Conservation (phyloP, 2,113 vertebrate species). For the Rhynchopsitta pachyrhyncha region DNA sequence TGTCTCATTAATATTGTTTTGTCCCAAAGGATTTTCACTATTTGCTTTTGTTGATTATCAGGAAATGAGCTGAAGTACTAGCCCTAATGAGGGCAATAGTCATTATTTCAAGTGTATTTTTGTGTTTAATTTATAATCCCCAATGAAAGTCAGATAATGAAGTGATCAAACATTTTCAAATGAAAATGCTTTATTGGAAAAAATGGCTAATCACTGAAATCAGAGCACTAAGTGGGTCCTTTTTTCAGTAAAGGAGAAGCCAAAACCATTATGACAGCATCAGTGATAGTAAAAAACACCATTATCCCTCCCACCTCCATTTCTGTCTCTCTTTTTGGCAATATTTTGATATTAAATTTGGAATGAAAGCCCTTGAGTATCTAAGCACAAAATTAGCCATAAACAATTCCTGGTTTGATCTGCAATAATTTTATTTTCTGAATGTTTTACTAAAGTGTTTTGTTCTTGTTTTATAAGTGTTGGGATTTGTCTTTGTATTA, state of each 20-base stretch:
- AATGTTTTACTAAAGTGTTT: not conserved
- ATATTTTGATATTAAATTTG: not conserved
- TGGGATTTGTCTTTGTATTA: not conserved
- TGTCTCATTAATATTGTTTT: not conserved
- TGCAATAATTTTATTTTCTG: not conserved
- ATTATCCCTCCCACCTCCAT: accelerated
- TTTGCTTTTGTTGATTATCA: not conserved
- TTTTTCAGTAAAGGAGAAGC: not conserved
- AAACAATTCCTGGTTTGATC: not conserved
- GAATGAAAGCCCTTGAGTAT: not conserved
- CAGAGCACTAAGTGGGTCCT: not conserved
- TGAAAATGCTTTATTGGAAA: not conserved
- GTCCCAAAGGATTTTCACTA: not conserved
- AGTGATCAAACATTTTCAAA: not conserved
- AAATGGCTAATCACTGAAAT: constrained; percentile 8
- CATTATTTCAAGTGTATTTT: not conserved
- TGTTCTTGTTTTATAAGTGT: not conserved
- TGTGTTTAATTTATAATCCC: not conserved
- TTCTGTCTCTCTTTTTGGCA: constrained; percentile 4
- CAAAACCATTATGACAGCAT: not conserved
- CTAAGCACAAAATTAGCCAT: not conserved
- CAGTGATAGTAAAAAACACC: not conserved
- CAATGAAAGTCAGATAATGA: not conserved
- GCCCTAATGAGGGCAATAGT: not conserved
- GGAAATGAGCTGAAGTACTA: not conserved